Base-by-base conservation (phyloP, 2,888 invertebrate genomes). In the Galerucella pusilla region DNA sequence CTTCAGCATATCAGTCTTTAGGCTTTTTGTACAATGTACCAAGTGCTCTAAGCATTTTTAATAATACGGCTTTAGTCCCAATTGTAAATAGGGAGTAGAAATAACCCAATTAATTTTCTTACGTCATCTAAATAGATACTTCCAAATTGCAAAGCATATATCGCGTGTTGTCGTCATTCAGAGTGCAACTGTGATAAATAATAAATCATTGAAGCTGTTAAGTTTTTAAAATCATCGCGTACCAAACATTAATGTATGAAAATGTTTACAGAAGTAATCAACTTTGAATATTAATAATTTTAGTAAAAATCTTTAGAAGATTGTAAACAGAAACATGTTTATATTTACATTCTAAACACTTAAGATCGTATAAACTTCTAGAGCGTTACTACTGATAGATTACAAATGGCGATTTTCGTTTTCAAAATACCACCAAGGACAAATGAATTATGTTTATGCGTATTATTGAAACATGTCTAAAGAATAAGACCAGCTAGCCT, bases 301-400 rank as follows among this genome's bases (percentile, higher is more conserved):
- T 9, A 20, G 57, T 57, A 57, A 57, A 20, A 57, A 57, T 57
- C 10, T 20, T 57, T 52, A 0, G 35, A 42, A 49, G 57, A 57
- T 20, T 57, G 20, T 57, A 57, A 57, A 57, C 16, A 54, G 54
- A 54, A 14, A 54, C 54, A 54, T 54, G 54, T 54, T 54, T 57
- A 57, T 57, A 57, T 57, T 57, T 57, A 57, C 16, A 57, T 57
- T 57, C 16, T 10, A 57, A 57, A 57, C 57, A 57, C 57, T 57
- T 57, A 57, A 20, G 20, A 57, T 57, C 20, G 16, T 57, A 20
- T 20, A 57, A 7, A 57, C 57, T 57, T 57, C 20, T 57, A 57
- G 35, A 42, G n/a, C 16, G 57, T 57, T 20, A 10, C 20, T 57
- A 1, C 3, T 57, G 20, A 57, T 16, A 57, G 10, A 57, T 57